phyloP scores from a whole-genome alignment of 2,113 vertebrate species.

The Neomonachus schauinslandi region DNA sequence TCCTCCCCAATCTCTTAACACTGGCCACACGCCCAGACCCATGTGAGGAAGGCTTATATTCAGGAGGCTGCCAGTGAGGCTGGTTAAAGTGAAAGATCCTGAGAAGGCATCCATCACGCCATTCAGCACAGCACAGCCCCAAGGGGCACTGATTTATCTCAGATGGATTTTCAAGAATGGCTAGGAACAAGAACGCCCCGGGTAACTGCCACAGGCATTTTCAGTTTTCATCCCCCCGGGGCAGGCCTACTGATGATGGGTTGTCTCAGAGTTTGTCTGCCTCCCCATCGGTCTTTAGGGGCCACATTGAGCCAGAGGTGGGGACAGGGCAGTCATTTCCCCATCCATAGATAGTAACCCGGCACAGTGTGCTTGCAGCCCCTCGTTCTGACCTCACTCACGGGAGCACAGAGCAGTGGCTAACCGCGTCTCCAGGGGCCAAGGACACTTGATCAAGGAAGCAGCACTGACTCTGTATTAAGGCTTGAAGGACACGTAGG shows the following conservation, averaged over 20 bases:
- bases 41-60: neutral
- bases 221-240: neutral
- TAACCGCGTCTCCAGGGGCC: too few relatives aligned
- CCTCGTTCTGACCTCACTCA: neutral
- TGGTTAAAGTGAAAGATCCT: neutral
- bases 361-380: neutral
- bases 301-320: neutral
- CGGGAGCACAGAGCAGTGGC: rapidly evolving
- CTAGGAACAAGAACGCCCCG: rapidly evolving
- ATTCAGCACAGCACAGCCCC: neutral
- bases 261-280: neutral
- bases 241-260: too few relatives aligned
- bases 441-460: neutral
- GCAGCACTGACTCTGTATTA: neutral
- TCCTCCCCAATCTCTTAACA: neutral
- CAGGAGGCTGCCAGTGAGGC: neutral
- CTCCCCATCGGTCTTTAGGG: neutral
- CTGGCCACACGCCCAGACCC: too few relatives aligned
- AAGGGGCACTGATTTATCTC: neutral
- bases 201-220: neutral
- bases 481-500: rapidly evolving
- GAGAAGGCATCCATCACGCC: rapidly evolving
- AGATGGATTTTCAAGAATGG: neutral
- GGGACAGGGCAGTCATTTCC: neutral
- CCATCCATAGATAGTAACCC: neutral